These are phyloP conservation scores for Abscondita cerata DNA, from an alignment of 2,888 invertebrate species.

Conservation along the genomic window DNA sequence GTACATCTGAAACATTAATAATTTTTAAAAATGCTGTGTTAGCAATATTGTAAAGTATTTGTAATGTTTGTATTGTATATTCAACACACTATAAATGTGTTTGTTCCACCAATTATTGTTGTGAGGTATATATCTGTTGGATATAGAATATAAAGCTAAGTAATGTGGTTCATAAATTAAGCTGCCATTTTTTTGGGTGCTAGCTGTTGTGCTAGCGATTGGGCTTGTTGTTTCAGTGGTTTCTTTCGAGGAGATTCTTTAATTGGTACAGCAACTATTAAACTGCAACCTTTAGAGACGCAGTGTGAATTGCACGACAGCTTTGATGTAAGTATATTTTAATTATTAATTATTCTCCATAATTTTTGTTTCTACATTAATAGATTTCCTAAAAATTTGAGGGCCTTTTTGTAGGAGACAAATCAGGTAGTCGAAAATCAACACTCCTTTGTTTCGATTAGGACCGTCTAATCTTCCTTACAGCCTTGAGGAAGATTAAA, in stretches of 20 bases:
- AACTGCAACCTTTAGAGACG: conserved; percentile 88
- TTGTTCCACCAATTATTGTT: no score
- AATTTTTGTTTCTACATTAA: neutral
- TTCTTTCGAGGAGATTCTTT: conserved; percentile 89
- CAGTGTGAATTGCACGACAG: conserved; percentile 90
- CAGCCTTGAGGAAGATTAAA: no score
- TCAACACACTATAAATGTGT: neutral
- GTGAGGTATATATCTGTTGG: no score
- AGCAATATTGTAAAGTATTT: neutral
- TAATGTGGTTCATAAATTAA: conserved; percentile 38
- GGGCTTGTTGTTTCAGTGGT: conserved; percentile 81
- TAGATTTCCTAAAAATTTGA: no score
- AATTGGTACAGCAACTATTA: conserved; percentile 82
- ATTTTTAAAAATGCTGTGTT: neutral
- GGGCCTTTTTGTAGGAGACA: no score
- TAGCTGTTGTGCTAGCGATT: conserved; percentile 57
- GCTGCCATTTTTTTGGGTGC: conserved; percentile 50
- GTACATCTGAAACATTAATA: no score
- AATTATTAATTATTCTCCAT: neutral
- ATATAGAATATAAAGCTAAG: conserved; percentile 14
- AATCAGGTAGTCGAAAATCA: no score
- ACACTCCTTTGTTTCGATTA: no score
- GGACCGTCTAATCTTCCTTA: no score
- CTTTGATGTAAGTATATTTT: conserved; percentile 78
- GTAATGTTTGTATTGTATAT: neutral